Conservation (phyloP, 2,113 vertebrate genomes). For the Noturus placidus region DNA sequence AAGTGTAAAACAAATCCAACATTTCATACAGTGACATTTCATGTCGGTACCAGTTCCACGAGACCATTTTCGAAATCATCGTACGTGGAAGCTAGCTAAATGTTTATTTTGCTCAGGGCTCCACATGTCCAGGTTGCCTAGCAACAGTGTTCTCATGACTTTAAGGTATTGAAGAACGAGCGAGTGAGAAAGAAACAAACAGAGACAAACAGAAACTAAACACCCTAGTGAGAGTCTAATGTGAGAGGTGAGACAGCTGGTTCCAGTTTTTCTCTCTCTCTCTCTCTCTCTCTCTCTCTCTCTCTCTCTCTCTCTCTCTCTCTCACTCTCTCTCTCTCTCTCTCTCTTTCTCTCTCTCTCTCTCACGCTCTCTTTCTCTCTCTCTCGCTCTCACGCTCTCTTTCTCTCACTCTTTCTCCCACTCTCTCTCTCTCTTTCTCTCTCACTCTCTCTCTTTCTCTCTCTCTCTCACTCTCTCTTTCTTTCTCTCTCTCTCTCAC, state of each 20-base stretch:
- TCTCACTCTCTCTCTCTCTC: not conserved
- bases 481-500: not conserved
- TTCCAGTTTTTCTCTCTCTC: not conserved
- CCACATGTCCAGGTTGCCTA: not conserved
- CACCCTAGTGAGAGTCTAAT: not conserved
- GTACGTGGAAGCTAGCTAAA: not conserved
- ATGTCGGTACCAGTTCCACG: not conserved
- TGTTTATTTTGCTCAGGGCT: not conserved
- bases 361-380: no score
- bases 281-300: no score
- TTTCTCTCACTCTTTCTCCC: no score
- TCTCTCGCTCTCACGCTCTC: conserved; percentile 11
- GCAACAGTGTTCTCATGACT: not conserved
- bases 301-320: not conserved
- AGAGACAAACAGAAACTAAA: not conserved
- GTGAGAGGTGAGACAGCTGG: not conserved
- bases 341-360: no score
- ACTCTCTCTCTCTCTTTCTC: no score
- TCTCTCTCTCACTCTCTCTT: not conserved
- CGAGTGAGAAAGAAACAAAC: not conserved
- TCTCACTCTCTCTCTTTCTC: no score
- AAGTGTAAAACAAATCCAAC: not conserved
- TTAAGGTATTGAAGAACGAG: not conserved
- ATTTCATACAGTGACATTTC: no score
- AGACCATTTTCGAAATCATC: not conserved